These are phyloP conservation scores for Eucriotettix oculatus DNA, from an alignment of 2,888 invertebrate genomes.

Conservation along the genomic window DNA sequence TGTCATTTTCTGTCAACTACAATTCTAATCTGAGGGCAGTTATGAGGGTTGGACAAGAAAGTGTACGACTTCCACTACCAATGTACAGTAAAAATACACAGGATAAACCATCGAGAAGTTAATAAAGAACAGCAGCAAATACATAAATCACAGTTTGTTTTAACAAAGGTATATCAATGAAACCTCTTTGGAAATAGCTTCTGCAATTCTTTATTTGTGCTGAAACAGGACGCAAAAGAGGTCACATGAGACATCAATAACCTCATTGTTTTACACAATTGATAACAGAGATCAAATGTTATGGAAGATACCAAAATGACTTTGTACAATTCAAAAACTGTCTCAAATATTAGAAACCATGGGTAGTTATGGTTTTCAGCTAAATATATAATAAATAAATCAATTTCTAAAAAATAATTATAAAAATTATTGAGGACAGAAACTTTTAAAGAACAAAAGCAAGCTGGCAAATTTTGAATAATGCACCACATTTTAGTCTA, in stretches of 20 bases:
- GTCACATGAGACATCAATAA: not conserved
- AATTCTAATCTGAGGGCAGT: not conserved
- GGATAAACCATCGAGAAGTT: not conserved
- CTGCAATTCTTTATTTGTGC: not conserved
- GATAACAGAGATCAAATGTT: too few species aligned
- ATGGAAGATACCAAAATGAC: too few species aligned
- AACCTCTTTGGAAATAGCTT: not conserved
- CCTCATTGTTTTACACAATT: too few species aligned
- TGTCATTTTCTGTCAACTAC: not conserved
- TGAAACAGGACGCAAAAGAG: not conserved
- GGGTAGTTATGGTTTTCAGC: too few species aligned
- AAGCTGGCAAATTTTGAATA: not conserved
- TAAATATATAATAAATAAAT: not conserved
- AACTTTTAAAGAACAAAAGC: not conserved
- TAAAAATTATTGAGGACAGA: not conserved
- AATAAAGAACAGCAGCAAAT: not conserved
- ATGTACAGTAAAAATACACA: not conserved
- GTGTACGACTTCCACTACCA: not conserved
- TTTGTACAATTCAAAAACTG: too few species aligned
- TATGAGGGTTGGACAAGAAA: not conserved
- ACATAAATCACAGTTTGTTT: not conserved
- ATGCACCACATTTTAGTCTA: not conserved
- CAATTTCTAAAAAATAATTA: not conserved
- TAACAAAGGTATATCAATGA: not conserved
- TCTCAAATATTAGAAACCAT: not conserved